Conservation (phyloP, 2,113 vertebrate species). For the Malurus cyaneus region DNA sequence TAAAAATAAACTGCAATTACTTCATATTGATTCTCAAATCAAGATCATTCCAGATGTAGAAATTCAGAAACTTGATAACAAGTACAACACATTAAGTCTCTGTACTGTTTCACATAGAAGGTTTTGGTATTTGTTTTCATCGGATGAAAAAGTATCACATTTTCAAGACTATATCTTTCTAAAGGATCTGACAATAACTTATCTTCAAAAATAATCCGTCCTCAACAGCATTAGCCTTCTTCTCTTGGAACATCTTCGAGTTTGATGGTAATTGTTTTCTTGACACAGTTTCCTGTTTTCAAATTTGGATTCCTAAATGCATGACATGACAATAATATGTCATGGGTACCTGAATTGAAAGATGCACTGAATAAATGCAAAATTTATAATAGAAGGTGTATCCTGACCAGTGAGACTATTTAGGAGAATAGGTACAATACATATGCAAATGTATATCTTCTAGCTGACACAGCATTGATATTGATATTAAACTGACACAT, state of each 20-base stretch:
- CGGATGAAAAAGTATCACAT: not conserved
- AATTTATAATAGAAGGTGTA: not conserved
- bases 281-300: not conserved
- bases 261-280: not conserved
- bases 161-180: not conserved
- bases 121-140: not conserved
- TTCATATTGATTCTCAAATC: not conserved
- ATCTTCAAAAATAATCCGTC: not conserved
- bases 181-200: not conserved
- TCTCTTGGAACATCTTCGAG: not conserved
- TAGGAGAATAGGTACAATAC: not conserved
- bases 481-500: not conserved
- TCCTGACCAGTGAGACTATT: not conserved
- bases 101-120: not conserved
- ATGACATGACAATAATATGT: not conserved
- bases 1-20: not conserved
- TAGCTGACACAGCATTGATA: not conserved
- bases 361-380: not conserved
- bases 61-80: not conserved
- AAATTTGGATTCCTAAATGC: not conserved
- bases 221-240: not conserved
- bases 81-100: not conserved
- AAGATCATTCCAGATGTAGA: not conserved
- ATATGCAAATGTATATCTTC: not conserved
- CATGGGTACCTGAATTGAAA: not conserved